Evolutionary conservation across 1,140 invertebrate genomes (phyloP), one percentile per base, ranked within the genome.

Genomic region (Lanistes nyassanus): DNA sequence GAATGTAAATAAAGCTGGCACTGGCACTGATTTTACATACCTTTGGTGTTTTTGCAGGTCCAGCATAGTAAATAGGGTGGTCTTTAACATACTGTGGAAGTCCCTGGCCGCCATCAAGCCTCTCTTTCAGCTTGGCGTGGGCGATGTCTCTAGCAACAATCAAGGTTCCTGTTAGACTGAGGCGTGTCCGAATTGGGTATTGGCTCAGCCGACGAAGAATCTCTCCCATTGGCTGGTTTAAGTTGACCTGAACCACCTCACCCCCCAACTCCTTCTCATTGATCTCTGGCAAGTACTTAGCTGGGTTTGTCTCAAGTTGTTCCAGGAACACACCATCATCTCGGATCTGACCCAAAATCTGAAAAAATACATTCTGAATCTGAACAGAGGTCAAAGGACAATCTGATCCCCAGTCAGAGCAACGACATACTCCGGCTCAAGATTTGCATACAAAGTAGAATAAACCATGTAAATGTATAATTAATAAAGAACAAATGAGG

Each of bases 21-120:
- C 19, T 3, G 0, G 9, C 9, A 47, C 42, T 6, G 19, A 23
- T 19, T 62, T 23, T 47, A 70, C 74, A 29, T 70, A 89, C 88
- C 79, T 87, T 82, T 16, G 88, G 89, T 47, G 88, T 89, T 76
- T 90, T 89, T 23, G 88, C 88, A 29, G 88, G 88, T n/a, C 89
- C 89, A 75, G 89, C 89, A 80, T 90, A 90, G 78, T 90, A 90
- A 16, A 90, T 85, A 9, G 89, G 89, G 76, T 90, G 88, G 53
- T 89, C 84, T 71, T 88, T 89, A 11, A 88, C 78, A 73, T 89
- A 89, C 69, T 90, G 86, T 13, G 89, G 89, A 36, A 90, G 76
- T 29, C 83, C 86, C 60, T 88, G 80, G 0, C 88, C 88, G 21
- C 68, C 80, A 36, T 88, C 85, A 34, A 90, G 68, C 68, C 87